Percentiles rank a stretch among this genome's conserved stretches.
Evolutionary conservation across 2,888 invertebrate species (phyloP).

Genomic region (Drosophila mayaguana): DNA sequence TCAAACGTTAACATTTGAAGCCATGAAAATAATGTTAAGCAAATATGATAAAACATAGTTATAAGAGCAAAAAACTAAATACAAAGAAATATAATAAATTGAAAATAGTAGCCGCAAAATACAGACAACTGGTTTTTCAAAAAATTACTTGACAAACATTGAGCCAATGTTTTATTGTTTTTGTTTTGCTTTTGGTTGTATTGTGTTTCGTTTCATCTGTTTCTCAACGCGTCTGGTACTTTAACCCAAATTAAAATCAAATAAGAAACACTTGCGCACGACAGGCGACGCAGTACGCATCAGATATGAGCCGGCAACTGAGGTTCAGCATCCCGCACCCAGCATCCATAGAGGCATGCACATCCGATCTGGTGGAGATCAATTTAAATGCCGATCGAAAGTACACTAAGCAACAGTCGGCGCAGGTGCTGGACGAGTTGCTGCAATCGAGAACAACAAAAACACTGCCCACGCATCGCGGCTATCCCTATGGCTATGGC

Average conservation of each 20-base stretch:
- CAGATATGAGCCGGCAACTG: conserved; percentile 64
- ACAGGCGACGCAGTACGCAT: conserved; percentile 24
- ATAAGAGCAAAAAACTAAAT: conserved; percentile 23
- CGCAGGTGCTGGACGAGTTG: conserved; percentile 57
- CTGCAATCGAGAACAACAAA: conserved; percentile 25
- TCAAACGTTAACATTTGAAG: conserved; percentile 63
- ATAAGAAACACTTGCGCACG: conserved; percentile 48
- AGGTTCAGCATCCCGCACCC: conserved; percentile 56
- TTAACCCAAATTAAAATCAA: conserved; percentile 68
- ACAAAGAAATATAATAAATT: conserved; percentile 24
- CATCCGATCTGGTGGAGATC: conserved; percentile 74
- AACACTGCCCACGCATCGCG: conserved; percentile 55
- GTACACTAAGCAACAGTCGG: conserved; percentile 53
- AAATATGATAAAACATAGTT: conserved; percentile 45
- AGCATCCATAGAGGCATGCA: conserved; percentile 35
- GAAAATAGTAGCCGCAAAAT: conserved; percentile 20
- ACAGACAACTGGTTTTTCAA: conserved; percentile 66
- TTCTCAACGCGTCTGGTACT: conserved; percentile 43
- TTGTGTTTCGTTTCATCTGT: conserved; percentile 9
- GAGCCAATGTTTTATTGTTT: conserved; percentile 49
- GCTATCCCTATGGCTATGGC: conserved; percentile 70
- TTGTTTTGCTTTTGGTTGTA: conserved; percentile 19
- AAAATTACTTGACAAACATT: conserved; percentile 49
- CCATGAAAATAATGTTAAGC: conserved; percentile 73
- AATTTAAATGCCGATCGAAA: conserved; percentile 57